Conservation (phyloP, 2,797 vertebrate species). For the Characodon lateralis region DNA sequence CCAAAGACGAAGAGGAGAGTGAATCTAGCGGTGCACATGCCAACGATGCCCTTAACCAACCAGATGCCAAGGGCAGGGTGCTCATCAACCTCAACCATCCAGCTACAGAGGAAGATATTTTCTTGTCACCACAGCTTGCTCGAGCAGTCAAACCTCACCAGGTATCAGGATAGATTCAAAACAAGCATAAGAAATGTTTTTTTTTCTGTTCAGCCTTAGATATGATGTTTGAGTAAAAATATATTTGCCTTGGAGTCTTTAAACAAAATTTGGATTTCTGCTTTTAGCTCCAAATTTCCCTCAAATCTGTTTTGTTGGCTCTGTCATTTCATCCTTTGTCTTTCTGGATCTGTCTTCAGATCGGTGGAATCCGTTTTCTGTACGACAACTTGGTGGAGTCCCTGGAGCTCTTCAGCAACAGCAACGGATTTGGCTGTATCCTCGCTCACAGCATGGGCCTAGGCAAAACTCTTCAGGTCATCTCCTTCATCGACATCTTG, state of each 20-base stretch:
- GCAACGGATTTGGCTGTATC: conserved; percentile 94
- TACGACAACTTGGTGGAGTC: conserved; percentile 98
- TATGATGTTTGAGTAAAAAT: neutral
- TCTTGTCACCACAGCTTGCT: conserved; percentile 89
- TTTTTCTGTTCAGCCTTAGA: neutral
- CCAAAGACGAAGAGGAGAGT: conserved; percentile 78
- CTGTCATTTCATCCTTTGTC: neutral
- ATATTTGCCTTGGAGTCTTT: neutral
- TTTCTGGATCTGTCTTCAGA: conserved; percentile 72
- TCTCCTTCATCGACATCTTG: conserved; percentile 94
- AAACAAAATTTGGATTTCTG: neutral
- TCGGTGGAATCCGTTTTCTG: conserved; percentile 94
- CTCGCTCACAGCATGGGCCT: conserved; percentile 98
- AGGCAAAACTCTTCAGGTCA: conserved; percentile 96
- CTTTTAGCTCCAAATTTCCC: neutral
- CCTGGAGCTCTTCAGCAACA: conserved; percentile 88
- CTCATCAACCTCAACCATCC: conserved; percentile 93
- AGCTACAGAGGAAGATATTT: conserved; percentile 86
- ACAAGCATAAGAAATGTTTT: neutral
- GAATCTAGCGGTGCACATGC: conserved; percentile 86
- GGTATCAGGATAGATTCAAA: conserved; percentile 70
- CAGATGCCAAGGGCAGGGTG: conserved; percentile 86
- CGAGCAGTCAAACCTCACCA: conserved; percentile 92
- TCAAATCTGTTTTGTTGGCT: neutral
- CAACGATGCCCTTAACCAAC: conserved; percentile 87